A percentile compares a stretch with the other conserved stretches of the same genome.
These are phyloP conservation scores for Calidris pugnax DNA, from an alignment of 2,113 vertebrate species.

Conservation along the genomic window DNA sequence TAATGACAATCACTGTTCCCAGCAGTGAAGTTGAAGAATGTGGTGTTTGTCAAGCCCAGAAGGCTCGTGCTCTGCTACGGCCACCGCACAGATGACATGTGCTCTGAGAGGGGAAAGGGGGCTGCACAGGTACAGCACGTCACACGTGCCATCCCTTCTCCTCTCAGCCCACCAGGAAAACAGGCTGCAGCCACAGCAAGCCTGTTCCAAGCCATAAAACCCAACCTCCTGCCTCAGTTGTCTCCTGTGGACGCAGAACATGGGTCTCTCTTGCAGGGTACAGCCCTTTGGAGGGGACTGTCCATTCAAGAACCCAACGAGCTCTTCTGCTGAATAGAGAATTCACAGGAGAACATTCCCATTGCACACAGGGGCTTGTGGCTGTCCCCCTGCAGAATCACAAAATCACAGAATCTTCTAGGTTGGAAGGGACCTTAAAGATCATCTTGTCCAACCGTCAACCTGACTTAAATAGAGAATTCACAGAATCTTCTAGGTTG, in stretches of 20 bases:
- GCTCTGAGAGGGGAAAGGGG: not conserved
- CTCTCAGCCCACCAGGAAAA: not conserved
- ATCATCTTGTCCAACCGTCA: too few species aligned
- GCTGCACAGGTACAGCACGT: not conserved
- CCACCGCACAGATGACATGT: not conserved
- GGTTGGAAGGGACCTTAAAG: too few species aligned
- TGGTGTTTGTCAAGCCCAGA: not conserved
- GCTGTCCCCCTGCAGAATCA: not conserved
- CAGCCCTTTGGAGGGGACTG: not conserved
- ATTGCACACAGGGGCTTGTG: fast-evolving
- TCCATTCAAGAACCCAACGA: not conserved
- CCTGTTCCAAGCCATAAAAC: not conserved
- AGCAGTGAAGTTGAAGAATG: not conserved
- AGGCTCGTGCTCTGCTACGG: not conserved
- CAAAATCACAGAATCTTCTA: too few species aligned
- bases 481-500: too few species aligned
- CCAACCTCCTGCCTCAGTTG: not conserved
- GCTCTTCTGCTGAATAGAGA: not conserved
- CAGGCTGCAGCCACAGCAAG: not conserved
- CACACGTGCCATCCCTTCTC: not conserved
- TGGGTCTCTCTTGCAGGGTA: not conserved
- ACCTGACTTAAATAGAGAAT: too few species aligned
- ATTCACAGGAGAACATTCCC: not conserved
- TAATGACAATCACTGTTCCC: not conserved
- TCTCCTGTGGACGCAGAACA: not conserved